A percentile compares a stretch with the other conserved stretches of the same genome.
phyloP scores from a whole-genome alignment of 2,888 invertebrate species.

The Lathronympha strigana region DNA sequence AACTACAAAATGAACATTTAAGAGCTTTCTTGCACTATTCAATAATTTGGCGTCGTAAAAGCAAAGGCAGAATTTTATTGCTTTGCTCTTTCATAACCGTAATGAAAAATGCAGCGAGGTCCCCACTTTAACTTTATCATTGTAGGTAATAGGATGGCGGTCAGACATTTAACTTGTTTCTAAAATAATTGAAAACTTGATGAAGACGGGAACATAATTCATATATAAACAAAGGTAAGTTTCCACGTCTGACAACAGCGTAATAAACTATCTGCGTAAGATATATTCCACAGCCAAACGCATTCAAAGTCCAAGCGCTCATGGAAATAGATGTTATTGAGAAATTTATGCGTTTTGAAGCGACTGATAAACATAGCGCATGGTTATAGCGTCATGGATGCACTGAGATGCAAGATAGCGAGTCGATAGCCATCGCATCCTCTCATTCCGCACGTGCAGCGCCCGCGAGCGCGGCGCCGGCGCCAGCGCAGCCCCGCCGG shows the following conservation, averaged over 20 bases:
- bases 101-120: conserved; percentile 17
- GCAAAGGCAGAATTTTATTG: conserved; percentile 9
- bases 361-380: conserved; percentile 38
- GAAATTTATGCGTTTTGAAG: conserved; percentile 38
- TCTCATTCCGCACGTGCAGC: conserved; percentile 43
- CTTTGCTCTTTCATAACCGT: conserved; percentile 9
- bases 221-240: conserved; percentile 19
- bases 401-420: conserved; percentile 40
- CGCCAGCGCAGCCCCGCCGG: conserved; percentile 52
- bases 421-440: conserved; percentile 38
- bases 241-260: conserved; percentile 20
- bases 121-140: background rate
- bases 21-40: conserved; percentile 38
- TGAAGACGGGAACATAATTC: conserved; percentile 16
- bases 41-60: conserved; percentile 29
- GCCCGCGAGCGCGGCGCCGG: conserved; percentile 64
- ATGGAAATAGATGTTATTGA: conserved; percentile 37
- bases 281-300: conserved; percentile 25
- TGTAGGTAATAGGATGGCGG: background rate
- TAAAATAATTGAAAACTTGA: conserved; percentile 26
- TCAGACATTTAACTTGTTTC: conserved; percentile 2
- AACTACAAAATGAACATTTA: conserved; percentile 51
- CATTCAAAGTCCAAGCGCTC: conserved; percentile 20
- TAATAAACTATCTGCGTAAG: conserved; percentile 30
- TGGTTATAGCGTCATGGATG: conserved; percentile 35